phyloP scores from a whole-genome alignment of 37 sponge, comb jelly and placozoan genomes.

The Lycopodina hypogea region DNA sequence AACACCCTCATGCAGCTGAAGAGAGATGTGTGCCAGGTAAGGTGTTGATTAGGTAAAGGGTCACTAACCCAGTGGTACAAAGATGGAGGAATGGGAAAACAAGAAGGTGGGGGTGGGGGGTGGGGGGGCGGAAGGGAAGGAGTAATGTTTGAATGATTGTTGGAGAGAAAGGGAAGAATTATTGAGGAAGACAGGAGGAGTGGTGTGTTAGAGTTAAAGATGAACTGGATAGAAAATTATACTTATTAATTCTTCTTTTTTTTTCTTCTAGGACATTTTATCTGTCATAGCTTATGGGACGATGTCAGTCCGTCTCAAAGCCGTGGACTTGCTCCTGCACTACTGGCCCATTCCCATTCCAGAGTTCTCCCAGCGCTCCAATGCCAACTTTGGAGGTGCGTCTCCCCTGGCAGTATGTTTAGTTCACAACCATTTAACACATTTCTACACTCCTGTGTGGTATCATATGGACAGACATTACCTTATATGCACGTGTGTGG shows the following conservation, averaged over 20 bases:
- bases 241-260: neutral
- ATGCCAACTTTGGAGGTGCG: constrained; percentile 18
- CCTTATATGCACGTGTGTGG: neutral
- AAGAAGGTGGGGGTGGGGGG: neutral
- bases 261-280: constrained; percentile 36
- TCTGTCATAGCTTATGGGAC: constrained; percentile 56
- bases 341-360: constrained; percentile 60
- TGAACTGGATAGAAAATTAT: too few relatives aligned
- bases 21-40: constrained; percentile 58
- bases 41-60: neutral
- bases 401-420: too few relatives aligned
- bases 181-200: too few relatives aligned
- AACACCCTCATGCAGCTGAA: constrained; percentile 68
- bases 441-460: neutral
- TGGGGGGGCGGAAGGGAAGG: neutral
- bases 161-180: neutral
- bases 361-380: constrained; percentile 29
- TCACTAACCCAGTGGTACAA: too few relatives aligned
- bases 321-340: constrained; percentile 48
- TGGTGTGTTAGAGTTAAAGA: too few relatives aligned
- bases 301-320: constrained; percentile 22
- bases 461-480: too few relatives aligned
- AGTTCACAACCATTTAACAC: too few relatives aligned
- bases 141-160: neutral
- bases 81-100: too few relatives aligned